These are phyloP conservation scores for Netelia melanura DNA, from an alignment of 2,888 invertebrate species.

Conservation along the genomic window DNA sequence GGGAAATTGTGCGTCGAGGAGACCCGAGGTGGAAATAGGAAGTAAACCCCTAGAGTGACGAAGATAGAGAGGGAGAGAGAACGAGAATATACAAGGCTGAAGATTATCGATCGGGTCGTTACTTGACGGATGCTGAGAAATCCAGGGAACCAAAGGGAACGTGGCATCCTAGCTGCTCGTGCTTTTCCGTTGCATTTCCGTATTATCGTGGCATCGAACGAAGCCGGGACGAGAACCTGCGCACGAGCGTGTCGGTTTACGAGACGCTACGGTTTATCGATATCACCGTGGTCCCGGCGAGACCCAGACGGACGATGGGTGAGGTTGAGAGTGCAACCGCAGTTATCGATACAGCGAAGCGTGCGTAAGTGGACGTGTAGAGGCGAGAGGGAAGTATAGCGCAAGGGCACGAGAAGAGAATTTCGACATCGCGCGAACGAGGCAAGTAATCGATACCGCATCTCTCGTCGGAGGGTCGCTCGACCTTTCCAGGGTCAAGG, in stretches of 20 bases:
- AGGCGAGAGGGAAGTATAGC: not conserved
- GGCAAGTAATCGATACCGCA: conserved; percentile 67
- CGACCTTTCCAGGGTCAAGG: conserved; percentile 71
- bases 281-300: conserved; percentile 20
- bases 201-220: too few species aligned
- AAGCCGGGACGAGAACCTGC: conserved; percentile 14
- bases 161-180: too few species aligned
- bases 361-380: not conserved
- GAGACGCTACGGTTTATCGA: conserved; percentile 29
- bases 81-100: too few species aligned
- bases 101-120: too few species aligned
- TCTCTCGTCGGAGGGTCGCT: conserved; percentile 53
- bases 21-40: too few species aligned
- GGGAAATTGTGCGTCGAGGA: too few species aligned
- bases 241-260: not conserved
- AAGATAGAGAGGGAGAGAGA: too few species aligned
- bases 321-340: conserved; percentile 25
- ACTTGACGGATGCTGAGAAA: too few species aligned
- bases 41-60: too few species aligned
- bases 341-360: conserved; percentile 12
- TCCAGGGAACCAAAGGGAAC: too few species aligned
- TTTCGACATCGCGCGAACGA: conserved; percentile 45
- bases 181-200: too few species aligned
- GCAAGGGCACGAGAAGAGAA: conserved; percentile 42
- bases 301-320: conserved; percentile 13